A percentile compares a stretch with the other conserved stretches of the same genome.
phyloP scores from a whole-genome alignment of 2,888 invertebrate species.

The Rhingia campestris region DNA sequence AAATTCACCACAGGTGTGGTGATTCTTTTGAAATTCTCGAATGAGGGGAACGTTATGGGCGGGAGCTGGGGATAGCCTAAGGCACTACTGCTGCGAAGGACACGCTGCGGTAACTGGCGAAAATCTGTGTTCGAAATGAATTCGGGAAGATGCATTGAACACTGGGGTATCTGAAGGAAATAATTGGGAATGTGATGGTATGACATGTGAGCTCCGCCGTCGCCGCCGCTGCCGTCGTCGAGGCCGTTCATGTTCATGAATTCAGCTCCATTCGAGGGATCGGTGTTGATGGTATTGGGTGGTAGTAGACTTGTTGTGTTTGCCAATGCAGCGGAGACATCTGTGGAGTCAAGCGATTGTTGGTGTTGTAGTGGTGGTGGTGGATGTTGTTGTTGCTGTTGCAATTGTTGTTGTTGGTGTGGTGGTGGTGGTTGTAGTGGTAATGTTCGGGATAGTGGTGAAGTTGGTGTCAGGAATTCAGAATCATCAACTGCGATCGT shows the following conservation, averaged over 20 bases:
- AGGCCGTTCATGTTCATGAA: constrained; percentile 77
- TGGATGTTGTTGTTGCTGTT: constrained; percentile 59
- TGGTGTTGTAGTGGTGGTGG: constrained; percentile 69
- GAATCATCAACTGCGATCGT: constrained; percentile 82
- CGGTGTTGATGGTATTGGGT: constrained; percentile 75
- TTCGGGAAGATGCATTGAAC: constrained; percentile 78
- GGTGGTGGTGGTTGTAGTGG: constrained; percentile 67
- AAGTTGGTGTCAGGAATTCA: constrained; percentile 77
- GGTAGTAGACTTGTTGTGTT: constrained; percentile 76
- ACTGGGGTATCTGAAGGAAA: constrained; percentile 75
- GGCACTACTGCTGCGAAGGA: constrained; percentile 78
- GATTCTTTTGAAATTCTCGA: constrained; percentile 80
- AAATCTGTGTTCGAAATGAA: constrained; percentile 80
- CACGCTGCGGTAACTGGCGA: constrained; percentile 78
- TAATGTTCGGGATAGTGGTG: constrained; percentile 59
- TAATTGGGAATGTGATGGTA: constrained; percentile 76
- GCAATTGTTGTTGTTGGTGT: constrained; percentile 59
- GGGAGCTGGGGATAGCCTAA: constrained; percentile 72
- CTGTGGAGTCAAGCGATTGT: constrained; percentile 75
- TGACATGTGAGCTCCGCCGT: constrained; percentile 56
- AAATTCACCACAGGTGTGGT: constrained; percentile 81
- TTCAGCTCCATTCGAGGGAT: constrained; percentile 79
- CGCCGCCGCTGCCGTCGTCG: constrained; percentile 57
- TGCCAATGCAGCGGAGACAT: constrained; percentile 79
- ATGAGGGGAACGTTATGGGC: constrained; percentile 77